Percentiles rank a stretch among this genome's conserved stretches.
phyloP scores from a whole-genome alignment of 2,113 vertebrate genomes.

The Urocitellus parryii region DNA sequence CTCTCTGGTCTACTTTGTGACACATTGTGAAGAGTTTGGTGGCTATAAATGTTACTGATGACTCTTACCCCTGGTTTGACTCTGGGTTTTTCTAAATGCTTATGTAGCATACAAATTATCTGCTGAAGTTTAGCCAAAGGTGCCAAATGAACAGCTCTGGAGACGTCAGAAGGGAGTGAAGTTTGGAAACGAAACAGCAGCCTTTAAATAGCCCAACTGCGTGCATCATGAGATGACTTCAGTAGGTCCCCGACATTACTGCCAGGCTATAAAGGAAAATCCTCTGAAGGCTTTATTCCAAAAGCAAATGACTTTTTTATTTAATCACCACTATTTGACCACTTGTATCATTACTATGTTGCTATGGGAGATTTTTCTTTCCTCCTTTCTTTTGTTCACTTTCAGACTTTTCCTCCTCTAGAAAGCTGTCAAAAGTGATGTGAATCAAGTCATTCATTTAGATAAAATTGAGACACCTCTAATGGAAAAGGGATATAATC shows the following conservation, averaged over 20 bases:
- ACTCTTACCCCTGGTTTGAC: slow-evolving; percentile 80
- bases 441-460: background rate
- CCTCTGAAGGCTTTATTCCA: slow-evolving; percentile 49
- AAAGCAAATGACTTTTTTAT: background rate
- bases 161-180: slow-evolving; percentile 83
- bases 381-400: background rate
- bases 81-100: slow-evolving; percentile 82
- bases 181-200: slow-evolving; percentile 82
- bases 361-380: background rate
- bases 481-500: background rate
- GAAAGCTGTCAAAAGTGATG: background rate
- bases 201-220: slow-evolving; percentile 85
- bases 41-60: slow-evolving; percentile 70
- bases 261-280: slow-evolving; percentile 48
- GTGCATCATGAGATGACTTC: slow-evolving; percentile 70
- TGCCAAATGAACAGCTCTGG: slow-evolving; percentile 79
- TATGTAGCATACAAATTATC: slow-evolving; percentile 81
- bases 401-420: background rate
- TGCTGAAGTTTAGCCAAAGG: slow-evolving; percentile 83
- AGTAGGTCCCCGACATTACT: slow-evolving; percentile 61
- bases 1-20: slow-evolving; percentile 47
- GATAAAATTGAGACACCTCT: background rate
- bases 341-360: background rate
- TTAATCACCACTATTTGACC: background rate
- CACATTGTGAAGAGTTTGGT: slow-evolving; percentile 69